Evolutionary conservation across 2,888 invertebrate species (phyloP).

Genomic region (Parelbella ahira): DNA sequence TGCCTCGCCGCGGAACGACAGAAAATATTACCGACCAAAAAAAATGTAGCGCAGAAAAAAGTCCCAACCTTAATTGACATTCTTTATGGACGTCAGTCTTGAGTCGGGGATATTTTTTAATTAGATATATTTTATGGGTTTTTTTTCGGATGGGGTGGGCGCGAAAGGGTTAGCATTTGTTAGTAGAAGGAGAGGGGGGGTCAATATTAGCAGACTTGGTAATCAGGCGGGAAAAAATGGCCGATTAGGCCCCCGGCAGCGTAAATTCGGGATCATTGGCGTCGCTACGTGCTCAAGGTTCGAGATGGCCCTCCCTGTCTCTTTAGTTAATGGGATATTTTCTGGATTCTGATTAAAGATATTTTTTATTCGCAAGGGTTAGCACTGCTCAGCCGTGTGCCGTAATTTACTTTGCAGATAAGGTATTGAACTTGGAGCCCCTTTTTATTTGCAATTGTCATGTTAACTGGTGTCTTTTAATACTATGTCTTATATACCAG

Average conservation of each 20-base stretch:
- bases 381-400: constrained; percentile 15
- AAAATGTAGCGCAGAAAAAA: constrained; percentile 51
- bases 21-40: constrained; percentile 53
- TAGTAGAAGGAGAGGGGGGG: constrained; percentile 69
- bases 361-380: constrained; percentile 34
- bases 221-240: constrained; percentile 80
- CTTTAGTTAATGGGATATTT: constrained; percentile 51
- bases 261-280: constrained; percentile 78
- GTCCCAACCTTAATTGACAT: constrained; percentile 78
- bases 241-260: constrained; percentile 73
- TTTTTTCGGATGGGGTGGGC: constrained; percentile 75
- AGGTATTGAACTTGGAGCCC: constrained; percentile 18
- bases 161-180: constrained; percentile 79
- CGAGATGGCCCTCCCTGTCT: constrained; percentile 45
- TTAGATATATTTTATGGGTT: constrained; percentile 82
- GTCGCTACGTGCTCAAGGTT: constrained; percentile 53
- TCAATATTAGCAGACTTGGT: constrained; percentile 77
- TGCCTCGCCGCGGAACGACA: constrained; percentile 69
- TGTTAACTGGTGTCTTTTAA: no score
- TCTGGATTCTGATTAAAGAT: constrained; percentile 48
- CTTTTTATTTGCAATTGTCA: no score
- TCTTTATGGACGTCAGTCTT: constrained; percentile 81
- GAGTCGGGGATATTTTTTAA: constrained; percentile 81
- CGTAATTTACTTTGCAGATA: constrained; percentile 21
- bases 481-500: no score